These are phyloP conservation scores for Arnoldichthys spilopterus DNA, from an alignment of 2,797 vertebrate genomes.

Conservation along the genomic window DNA sequence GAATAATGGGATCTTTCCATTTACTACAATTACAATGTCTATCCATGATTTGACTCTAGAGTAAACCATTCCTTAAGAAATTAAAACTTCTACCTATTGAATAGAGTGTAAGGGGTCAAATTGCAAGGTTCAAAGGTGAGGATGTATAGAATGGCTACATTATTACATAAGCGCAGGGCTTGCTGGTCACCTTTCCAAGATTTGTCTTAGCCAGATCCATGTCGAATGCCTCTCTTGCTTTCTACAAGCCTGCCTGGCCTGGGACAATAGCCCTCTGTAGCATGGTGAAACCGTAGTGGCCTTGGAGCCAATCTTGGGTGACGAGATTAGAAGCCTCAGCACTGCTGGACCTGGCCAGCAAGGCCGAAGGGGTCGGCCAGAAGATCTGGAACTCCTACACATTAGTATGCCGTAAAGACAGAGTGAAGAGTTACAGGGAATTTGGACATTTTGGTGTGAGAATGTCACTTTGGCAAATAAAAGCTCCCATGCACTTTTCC, in stretches of 20 bases:
- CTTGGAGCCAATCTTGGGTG: conserved; percentile 57
- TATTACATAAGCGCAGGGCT: conserved; percentile 55
- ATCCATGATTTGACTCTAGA: not conserved
- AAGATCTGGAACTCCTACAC: conserved; percentile 14
- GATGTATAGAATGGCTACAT: conserved; percentile 58
- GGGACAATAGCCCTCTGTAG: conserved; percentile 64
- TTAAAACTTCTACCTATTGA: conserved; percentile 28
- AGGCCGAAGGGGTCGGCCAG: conserved; percentile 30
- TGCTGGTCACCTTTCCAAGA: conserved; percentile 53
- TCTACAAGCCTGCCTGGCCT: conserved; percentile 51
- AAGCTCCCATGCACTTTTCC: conserved; percentile 11
- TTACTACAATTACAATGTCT: not conserved
- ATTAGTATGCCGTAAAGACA: conserved; percentile 9
- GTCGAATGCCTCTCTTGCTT: conserved; percentile 47
- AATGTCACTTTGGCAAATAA: not conserved
- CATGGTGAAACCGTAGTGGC: conserved; percentile 58
- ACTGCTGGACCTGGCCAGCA: conserved; percentile 52
- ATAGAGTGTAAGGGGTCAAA: conserved; percentile 40
- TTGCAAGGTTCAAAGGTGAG: conserved; percentile 46
- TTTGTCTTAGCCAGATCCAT: conserved; percentile 61
- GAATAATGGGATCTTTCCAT: not conserved
- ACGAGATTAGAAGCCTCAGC: conserved; percentile 56
- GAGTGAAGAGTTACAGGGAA: not conserved
- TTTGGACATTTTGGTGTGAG: not conserved
- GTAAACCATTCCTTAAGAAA: conserved; percentile 9